Evolutionary conservation across 2,888 invertebrate species (phyloP), one percentile per base, ranked within the genome.

Genomic region (Luperina nickerlii): DNA sequence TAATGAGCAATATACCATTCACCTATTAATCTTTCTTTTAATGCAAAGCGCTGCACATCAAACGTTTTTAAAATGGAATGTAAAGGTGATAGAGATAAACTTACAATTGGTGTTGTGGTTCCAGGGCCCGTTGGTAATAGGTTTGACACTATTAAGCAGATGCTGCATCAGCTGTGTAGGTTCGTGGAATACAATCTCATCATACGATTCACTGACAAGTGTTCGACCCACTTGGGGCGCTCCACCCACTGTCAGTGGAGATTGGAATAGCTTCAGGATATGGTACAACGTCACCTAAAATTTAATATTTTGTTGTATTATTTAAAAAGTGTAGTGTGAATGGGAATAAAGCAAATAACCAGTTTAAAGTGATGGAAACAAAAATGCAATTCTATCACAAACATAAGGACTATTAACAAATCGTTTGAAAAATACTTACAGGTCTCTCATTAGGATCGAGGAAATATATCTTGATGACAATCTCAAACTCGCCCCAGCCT

Each of bases 401-500:
- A 60, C 24, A 72, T 11, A 8, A 8, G 20, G 1, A 38, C 51
- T 38, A 24, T 15, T 15, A 48, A 62, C 6, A 27, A 62, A 60
- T 38, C 24, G 20, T 13, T 18, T n/a, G 20, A 18, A 0, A n/a
- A 66, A 48, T 83, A 97, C 98, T 97, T 95, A 99, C 99, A 42
- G 99, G 98, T 93, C 99, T 97, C 95, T 99, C 99, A 92, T 99
- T 99, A 1, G 99, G 98, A 97, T 99, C 99, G 92, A 98, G 98
- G 92, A 99, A 99, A 95, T 99, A 99, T 84, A 99, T 98, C 94
- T 99, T 99, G 77, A 99, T 99, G 54, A 99, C 98, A 87, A 99
- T 98, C 96, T 99, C 99, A 94, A 99, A 99, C 96, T 99, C 99
- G 87, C 99, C 99, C 99, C 99, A 99, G 3, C 99, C 99, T 0